Base-by-base conservation (phyloP, 2,888 invertebrate species). In the Harmothoe impar region DNA sequence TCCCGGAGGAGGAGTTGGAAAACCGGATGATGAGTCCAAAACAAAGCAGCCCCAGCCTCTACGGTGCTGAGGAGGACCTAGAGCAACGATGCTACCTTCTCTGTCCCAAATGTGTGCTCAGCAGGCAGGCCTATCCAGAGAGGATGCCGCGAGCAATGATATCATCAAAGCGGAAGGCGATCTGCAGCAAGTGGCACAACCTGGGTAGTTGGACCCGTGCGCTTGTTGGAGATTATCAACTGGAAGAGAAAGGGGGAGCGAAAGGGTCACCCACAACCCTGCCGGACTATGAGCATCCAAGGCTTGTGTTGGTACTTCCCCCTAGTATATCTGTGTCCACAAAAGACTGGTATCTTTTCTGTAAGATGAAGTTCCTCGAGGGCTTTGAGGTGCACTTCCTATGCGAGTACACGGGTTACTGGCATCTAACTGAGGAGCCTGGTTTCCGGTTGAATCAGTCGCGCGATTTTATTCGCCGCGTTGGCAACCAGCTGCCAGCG, bases 311-410 rank as follows among this genome's bases (percentile, higher is more conserved):
- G 85, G 90, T 93, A 1, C 91, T 93, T 85, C 93, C 93, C 17
- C 93, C 93, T 15, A 92, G 92, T 68, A 29, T 89, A 20, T 89
- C 91, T 20, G 93, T 92, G 25, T 93, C 93, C 25, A 91, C 84
- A 15, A 91, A 91, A 52, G 93, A 93, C 89, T 93, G 93, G 93
- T 93, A 93, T 92, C 91, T 93, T 91, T 91, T 89, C 89, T 92
- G 91, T 29, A 72, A 92, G 68, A 92, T 92, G 89, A 93, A 92
- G 89, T 93, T 93, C 89, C 92, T 93, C 25, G 93, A 93, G 88
- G 93, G 93, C n/a, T 93, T 93, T 89, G 93, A 93, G 89, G 93
- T 93, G 62, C 93, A 93, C 89, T 93, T 93, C 84, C 91, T 93
- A 20, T 93, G 93, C 85, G 93, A 93, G 89, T 93, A 93, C 91